These are phyloP conservation scores for Eolophus roseicapilla DNA, from an alignment of 2,113 vertebrate species.

Conservation along the genomic window DNA sequence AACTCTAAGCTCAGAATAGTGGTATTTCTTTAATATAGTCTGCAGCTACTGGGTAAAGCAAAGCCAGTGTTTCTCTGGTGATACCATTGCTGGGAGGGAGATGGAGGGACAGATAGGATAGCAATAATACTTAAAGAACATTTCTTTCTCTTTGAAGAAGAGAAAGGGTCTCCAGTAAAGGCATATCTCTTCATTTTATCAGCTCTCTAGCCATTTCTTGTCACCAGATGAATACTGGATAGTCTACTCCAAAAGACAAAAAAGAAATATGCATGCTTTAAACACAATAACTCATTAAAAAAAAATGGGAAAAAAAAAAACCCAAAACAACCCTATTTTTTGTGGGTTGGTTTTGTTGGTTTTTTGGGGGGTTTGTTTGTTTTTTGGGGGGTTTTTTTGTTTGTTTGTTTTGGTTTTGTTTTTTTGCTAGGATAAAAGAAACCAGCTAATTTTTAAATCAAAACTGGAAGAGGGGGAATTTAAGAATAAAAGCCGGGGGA, in stretches of 20 bases:
- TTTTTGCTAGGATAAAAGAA: not conserved
- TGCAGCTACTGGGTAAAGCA: not conserved
- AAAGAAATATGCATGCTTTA: not conserved
- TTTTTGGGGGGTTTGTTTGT: not conserved
- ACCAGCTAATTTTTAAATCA: not conserved
- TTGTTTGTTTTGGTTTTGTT: not conserved
- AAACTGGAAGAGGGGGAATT: constrained; percentile 9
- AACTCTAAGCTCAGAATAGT: not conserved
- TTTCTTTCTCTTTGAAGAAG: not conserved
- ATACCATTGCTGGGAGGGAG: not conserved
- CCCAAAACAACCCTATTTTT: not conserved
- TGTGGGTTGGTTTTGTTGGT: not conserved
- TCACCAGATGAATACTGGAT: not conserved
- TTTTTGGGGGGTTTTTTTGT: not conserved
- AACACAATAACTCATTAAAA: not conserved
- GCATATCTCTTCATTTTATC: not conserved
- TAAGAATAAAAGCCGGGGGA: constrained; percentile 38
- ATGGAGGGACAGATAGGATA: not conserved
- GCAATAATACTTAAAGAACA: not conserved
- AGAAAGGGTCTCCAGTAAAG: not conserved
- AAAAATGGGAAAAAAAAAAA: not conserved
- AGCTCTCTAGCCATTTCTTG: not conserved
- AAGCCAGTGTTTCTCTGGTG: not conserved
- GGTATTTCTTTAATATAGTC: not conserved
- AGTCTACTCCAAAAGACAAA: not conserved